A percentile compares a stretch with the other conserved stretches of the same genome.
Conservation (phyloP, 2,797 vertebrate genomes). For the Rhadinocentrus ornatus region DNA sequence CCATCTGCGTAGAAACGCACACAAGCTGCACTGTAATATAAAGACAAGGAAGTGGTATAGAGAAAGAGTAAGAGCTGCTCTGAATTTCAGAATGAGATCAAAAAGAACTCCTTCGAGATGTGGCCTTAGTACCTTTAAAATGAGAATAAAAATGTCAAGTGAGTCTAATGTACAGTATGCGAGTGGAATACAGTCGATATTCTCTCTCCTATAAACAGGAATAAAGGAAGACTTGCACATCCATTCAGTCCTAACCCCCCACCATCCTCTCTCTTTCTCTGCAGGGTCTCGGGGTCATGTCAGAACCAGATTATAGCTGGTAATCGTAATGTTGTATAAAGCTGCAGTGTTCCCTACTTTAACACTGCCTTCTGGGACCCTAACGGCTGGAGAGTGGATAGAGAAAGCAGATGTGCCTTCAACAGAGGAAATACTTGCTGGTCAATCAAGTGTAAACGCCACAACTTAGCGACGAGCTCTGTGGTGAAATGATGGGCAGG, state of each 20-base stretch:
- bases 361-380: slow-evolving; percentile 67
- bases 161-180: slow-evolving; percentile 47
- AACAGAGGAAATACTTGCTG: slow-evolving; percentile 69
- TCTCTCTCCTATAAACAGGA: slow-evolving; percentile 41
- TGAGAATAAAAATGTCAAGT: slow-evolving; percentile 90
- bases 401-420: slow-evolving; percentile 79
- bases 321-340: slow-evolving; percentile 63
- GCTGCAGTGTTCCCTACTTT: slow-evolving; percentile 68
- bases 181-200: slow-evolving; percentile 41
- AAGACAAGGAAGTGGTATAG: slow-evolving; percentile 41
- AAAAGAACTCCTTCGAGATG: slow-evolving; percentile 63
- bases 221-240: slow-evolving; percentile 15
- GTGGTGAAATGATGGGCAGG: slow-evolving; percentile 46
- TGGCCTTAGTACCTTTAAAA: slow-evolving; percentile 80
- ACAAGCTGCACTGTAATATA: slow-evolving; percentile 41
- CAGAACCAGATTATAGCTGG: slow-evolving; percentile 64
- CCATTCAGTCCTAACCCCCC: slow-evolving; percentile 18
- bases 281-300: slow-evolving; percentile 52
- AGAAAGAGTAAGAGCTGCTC: slow-evolving; percentile 45
- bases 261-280: slow-evolving; percentile 8
- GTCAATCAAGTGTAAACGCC: slow-evolving; percentile 57
- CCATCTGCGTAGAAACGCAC: slow-evolving; percentile 48
- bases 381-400: slow-evolving; percentile 62
- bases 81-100: slow-evolving; percentile 67
- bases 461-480: slow-evolving; percentile 45